phyloP scores from a whole-genome alignment of 2,888 invertebrate species.

The Ophonus ardosiacus region DNA sequence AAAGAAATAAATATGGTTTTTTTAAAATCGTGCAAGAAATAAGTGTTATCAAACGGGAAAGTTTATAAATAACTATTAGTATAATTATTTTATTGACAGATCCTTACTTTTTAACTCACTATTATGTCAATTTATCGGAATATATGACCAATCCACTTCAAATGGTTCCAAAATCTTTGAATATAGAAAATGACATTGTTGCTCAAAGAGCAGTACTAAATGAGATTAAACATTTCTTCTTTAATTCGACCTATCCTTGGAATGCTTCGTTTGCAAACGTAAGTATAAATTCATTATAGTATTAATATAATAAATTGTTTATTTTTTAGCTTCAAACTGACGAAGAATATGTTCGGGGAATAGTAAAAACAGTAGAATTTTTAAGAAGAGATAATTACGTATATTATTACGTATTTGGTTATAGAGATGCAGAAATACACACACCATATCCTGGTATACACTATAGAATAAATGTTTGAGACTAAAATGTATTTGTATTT shows the following conservation, averaged over 20 bases:
- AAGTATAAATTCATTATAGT: background rate
- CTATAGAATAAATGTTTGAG: background rate
- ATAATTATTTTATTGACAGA: background rate
- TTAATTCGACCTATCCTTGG: background rate
- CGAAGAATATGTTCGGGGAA: background rate
- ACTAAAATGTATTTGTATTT: background rate
- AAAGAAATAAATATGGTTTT: background rate
- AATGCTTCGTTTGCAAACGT: background rate
- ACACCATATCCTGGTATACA: background rate
- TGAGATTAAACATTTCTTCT: background rate
- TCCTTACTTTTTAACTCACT: background rate
- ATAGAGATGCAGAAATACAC: background rate
- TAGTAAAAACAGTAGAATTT: background rate
- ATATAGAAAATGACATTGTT: background rate
- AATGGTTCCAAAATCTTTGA: background rate
- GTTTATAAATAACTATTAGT: no score
- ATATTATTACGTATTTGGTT: background rate
- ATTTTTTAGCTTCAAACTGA: background rate
- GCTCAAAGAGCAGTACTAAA: background rate
- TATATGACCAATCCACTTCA: slow-evolving; percentile 11
- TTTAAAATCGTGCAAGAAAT: no score
- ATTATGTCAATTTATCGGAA: slow-evolving; percentile 5
- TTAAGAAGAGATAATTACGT: background rate
- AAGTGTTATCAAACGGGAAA: no score
- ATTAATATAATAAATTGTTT: background rate